These are phyloP conservation scores for Bovichtus variegatus DNA, from an alignment of 2,797 vertebrate species.

Conservation along the genomic window DNA sequence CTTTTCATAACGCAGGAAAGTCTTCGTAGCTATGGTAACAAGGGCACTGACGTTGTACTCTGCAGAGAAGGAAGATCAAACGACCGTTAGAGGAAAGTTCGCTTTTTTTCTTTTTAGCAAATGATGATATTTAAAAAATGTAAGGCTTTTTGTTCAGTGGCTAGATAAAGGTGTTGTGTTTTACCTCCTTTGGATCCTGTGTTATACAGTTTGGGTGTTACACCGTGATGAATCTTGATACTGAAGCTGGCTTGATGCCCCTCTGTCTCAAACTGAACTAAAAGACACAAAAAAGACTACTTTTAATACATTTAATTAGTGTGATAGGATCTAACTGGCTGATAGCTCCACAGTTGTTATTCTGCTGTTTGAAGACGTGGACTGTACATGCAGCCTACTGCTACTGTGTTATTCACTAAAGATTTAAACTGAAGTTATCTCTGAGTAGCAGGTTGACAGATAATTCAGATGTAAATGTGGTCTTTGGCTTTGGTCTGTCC, in stretches of 20 bases:
- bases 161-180: conserved; percentile 1
- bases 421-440: neutral
- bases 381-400: neutral
- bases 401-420: neutral
- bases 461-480: neutral
- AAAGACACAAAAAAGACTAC: conserved; percentile 58
- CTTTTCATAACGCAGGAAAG: conserved; percentile 94
- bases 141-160: neutral
- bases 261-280: conserved; percentile 91
- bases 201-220: conserved; percentile 90
- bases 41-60: conserved; percentile 91
- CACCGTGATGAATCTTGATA: conserved; percentile 90
- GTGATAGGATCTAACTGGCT: neutral
- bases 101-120: neutral
- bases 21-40: conserved; percentile 96
- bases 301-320: conserved; percentile 14
- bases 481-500: neutral
- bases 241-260: conserved; percentile 89
- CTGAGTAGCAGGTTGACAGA: neutral
- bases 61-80: conserved; percentile 52
- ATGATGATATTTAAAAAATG: neutral
- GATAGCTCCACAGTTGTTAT: neutral
- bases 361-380: neutral
- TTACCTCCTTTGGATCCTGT: conserved; percentile 82
- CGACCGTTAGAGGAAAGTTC: neutral